phyloP scores from a whole-genome alignment of 2,797 vertebrate species.

The Diglossa cyanea region DNA sequence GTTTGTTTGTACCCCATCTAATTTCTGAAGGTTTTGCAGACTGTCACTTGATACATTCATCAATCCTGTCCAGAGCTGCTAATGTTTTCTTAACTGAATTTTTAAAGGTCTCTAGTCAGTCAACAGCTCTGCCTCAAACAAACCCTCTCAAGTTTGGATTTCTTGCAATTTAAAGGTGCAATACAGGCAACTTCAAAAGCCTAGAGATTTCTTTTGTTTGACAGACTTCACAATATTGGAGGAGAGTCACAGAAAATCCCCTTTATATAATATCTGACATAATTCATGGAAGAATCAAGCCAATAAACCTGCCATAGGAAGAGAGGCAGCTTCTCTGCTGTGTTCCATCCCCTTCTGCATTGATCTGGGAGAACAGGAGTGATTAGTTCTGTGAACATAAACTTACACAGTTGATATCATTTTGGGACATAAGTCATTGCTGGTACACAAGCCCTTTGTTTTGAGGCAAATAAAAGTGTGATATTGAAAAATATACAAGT shows the following conservation, averaged over 20 bases:
- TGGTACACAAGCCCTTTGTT: conserved; percentile 20
- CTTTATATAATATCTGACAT: conserved; percentile 41
- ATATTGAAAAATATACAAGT: not conserved
- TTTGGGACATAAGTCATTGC: conserved; percentile 1
- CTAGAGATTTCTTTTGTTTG: conserved; percentile 55
- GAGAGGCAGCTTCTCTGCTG: not conserved
- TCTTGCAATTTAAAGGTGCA: not conserved
- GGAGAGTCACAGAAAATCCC: conserved; percentile 45
- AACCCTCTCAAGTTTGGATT: not conserved
- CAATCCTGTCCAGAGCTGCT: not conserved
- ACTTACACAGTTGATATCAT: conserved; percentile 10
- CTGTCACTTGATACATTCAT: not conserved
- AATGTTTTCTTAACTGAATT: not conserved
- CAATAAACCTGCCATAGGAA: conserved; percentile 38
- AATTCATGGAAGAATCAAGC: conserved; percentile 47
- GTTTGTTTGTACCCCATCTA: not conserved
- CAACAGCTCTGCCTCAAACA: not conserved
- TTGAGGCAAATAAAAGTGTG: conserved; percentile 57
- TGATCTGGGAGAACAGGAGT: not conserved
- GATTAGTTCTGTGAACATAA: conserved; percentile 38
- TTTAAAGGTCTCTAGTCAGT: not conserved
- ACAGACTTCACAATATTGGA: conserved; percentile 31
- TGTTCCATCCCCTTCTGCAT: not conserved
- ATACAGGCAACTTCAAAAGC: conserved; percentile 33
- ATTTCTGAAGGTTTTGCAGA: not conserved